A percentile compares a stretch with the other conserved stretches of the same genome.
phyloP scores from a whole-genome alignment of 1,140 invertebrate species.

The Vanessa tameamea region DNA sequence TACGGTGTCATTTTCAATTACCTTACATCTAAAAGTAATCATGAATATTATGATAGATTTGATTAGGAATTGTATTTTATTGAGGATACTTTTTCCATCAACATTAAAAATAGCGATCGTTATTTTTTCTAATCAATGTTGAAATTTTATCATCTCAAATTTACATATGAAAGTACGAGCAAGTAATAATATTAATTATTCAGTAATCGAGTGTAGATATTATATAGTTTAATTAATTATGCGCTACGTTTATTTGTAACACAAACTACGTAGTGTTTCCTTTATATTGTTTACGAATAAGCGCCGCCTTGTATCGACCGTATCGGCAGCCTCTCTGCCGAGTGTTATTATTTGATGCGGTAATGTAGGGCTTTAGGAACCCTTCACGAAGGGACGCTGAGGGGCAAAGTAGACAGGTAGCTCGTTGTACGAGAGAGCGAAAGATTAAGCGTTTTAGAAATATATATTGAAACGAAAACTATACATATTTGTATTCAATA shows the following conservation, averaged over 20 bases:
- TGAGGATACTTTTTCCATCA: no score
- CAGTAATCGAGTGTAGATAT: no score
- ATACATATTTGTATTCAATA: not conserved
- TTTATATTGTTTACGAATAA: slow-evolving; percentile 36
- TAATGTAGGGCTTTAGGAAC: slow-evolving; percentile 57
- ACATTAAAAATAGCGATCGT: no score
- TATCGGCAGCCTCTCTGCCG: slow-evolving; percentile 47
- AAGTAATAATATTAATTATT: no score
- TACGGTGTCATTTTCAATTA: no score
- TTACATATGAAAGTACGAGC: no score
- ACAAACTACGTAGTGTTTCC: slow-evolving; percentile 8
- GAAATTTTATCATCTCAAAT: no score
- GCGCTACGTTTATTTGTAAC: not conserved
- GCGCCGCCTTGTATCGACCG: slow-evolving; percentile 46
- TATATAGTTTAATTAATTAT: no score
- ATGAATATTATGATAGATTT: no score
- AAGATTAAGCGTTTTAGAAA: not conserved
- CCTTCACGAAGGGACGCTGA: slow-evolving; percentile 40
- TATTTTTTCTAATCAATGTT: no score
- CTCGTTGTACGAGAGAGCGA: slow-evolving; percentile 28
- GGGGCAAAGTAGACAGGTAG: slow-evolving; percentile 35
- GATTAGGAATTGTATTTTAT: no score
- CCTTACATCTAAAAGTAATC: no score
- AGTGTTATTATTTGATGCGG: slow-evolving; percentile 70
- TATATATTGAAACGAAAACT: not conserved